Evolutionary conservation across 2,113 vertebrate genomes (phyloP), one percentile per base, ranked within the genome.

Genomic region (Triplophysa tibetana): DNA sequence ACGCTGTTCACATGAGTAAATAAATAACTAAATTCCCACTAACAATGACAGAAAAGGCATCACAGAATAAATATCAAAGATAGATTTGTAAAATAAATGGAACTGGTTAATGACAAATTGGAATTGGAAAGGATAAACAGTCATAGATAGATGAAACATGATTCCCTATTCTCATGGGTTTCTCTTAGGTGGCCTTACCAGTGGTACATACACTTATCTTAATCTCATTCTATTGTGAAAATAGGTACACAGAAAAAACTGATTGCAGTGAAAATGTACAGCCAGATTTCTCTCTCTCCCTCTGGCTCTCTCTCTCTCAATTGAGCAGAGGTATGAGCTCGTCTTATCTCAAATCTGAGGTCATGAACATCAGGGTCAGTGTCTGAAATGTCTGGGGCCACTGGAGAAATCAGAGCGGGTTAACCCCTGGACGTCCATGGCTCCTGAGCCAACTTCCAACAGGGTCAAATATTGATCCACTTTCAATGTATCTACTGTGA

Each of bases 291-390:
- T 43, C 45, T 58, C 50, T 77, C 67, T 76, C 70, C 63, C 63
- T 43, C 75, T 76, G 64, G 66, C 62, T 84, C 81, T 81, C 88
- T 85, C 84, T 70, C 86, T 87, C 88, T 90, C 88, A 88, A 87
- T 87, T 85, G 83, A 83, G 76, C 83, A 76, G 87, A 89, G 89
- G 88, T 88, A 91, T 91, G 87, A 73, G 76, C 75, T 80, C 86
- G 67, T 81, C 88, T 91, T 87, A 91, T 91, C 92, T 90, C 72
- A 86, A 78, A 75, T 77, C 87, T 83, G 84, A 83, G 79, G 79
- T 76, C 79, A 81, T 8, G 43, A 80, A 79, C 83, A 70, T 78
- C 89, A 79, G 87, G 88, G 89, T 91, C 89, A 89, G 82, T 81
- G 62, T 79, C 83, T 75, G 50, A 41, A 87, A 85, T 89, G 87